Evolutionary conservation across 2,888 invertebrate genomes (phyloP).

Genomic region (Agapostemon virescens): DNA sequence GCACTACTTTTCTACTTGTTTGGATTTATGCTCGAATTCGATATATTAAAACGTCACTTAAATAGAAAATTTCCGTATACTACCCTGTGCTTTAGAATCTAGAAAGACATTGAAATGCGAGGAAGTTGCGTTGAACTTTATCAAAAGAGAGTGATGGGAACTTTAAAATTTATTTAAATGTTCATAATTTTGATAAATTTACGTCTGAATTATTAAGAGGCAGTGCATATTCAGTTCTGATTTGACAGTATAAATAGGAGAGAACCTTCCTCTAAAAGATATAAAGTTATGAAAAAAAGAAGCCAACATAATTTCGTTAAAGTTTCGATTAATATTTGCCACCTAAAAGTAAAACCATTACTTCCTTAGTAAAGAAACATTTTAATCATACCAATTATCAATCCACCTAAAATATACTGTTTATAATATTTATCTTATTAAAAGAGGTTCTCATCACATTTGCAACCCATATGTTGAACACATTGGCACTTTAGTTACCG

Average conservation of each 20-base stretch:
- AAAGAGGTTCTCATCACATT: slow-evolving; percentile 23
- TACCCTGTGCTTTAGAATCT: slow-evolving; percentile 74
- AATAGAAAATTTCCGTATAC: slow-evolving; percentile 64
- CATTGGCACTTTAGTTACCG: slow-evolving; percentile 68
- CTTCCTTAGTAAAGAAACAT: background rate
- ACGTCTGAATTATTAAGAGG: slow-evolving; percentile 44
- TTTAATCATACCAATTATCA: background rate
- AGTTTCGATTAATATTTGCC: background rate
- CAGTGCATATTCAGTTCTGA: slow-evolving; percentile 58
- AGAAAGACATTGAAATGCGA: slow-evolving; percentile 57
- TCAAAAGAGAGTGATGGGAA: slow-evolving; percentile 40
- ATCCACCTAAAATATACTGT: background rate
- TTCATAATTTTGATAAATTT: slow-evolving; percentile 22
- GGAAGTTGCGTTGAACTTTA: slow-evolving; percentile 42
- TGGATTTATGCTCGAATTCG: slow-evolving; percentile 48
- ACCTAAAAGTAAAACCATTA: background rate
- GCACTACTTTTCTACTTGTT: slow-evolving; percentile 39
- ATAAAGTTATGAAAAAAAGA: background rate
- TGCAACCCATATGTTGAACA: slow-evolving; percentile 61
- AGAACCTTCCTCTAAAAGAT: slow-evolving; percentile 28
- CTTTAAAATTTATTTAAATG: slow-evolving; percentile 36
- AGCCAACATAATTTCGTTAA: background rate
- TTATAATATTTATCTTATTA: slow-evolving; percentile 29
- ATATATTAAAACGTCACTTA: slow-evolving; percentile 53
- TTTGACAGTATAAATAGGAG: slow-evolving; percentile 10